These are phyloP conservation scores for Sarcophaga rosellei DNA, from an alignment of 2,888 invertebrate species.

Conservation along the genomic window DNA sequence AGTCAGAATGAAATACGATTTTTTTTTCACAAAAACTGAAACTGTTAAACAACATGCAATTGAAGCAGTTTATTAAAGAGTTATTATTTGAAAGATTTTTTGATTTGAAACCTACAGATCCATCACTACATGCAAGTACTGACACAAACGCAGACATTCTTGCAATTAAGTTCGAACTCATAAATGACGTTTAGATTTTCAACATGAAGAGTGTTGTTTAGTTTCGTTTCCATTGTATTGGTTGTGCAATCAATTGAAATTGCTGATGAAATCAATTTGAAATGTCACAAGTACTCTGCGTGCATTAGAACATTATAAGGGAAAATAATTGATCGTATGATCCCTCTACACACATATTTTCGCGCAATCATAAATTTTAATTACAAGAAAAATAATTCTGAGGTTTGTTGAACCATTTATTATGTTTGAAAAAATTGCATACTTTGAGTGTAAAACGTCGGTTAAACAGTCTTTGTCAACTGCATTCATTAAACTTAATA, in stretches of 20 bases:
- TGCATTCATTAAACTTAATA: no score
- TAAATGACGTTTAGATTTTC: slow-evolving; percentile 41
- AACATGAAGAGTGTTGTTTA: slow-evolving; percentile 39
- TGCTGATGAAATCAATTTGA: slow-evolving; percentile 61
- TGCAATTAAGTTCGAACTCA: slow-evolving; percentile 23
- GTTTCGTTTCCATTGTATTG: slow-evolving; percentile 9
- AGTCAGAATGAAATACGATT: neutral
- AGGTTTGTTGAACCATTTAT: neutral
- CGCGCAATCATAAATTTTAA: slow-evolving; percentile 17
- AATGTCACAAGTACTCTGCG: slow-evolving; percentile 58
- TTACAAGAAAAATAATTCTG: neutral
- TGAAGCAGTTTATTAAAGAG: slow-evolving; percentile 65
- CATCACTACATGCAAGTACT: slow-evolving; percentile 1
- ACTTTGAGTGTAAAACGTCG: neutral
- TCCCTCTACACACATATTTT: neutral
- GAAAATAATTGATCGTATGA: slow-evolving; percentile 15
- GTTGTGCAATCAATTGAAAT: slow-evolving; percentile 59
- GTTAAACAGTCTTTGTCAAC: neutral
- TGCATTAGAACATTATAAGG: slow-evolving; percentile 15
- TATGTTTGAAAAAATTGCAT: neutral
- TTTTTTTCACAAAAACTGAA: slow-evolving; percentile 10
- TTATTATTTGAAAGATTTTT: slow-evolving; percentile 49
- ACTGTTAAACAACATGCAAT: slow-evolving; percentile 67
- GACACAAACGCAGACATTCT: slow-evolving; percentile 33
- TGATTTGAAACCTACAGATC: slow-evolving; percentile 41